Base-by-base conservation (phyloP, 2,797 vertebrate species). In the Melanotaenia pygmaea region DNA sequence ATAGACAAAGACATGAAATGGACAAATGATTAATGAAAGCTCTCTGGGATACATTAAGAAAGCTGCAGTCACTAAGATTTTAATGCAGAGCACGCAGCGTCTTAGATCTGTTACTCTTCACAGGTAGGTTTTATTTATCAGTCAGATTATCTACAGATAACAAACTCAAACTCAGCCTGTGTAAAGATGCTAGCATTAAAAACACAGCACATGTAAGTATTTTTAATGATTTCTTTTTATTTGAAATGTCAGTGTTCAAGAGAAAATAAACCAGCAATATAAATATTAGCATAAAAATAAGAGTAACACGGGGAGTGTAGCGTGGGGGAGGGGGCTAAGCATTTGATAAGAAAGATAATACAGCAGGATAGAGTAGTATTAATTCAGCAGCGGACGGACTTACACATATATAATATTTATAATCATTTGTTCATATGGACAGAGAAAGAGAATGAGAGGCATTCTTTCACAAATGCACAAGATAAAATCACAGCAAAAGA, bases 221-320 rank as follows among this genome's bases (percentile, higher is more conserved):
- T 70, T 71, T 72, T 65, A 75, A 91, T 77, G 71, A 80, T 81
- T 94, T 97, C 53, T 96, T 98, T 98, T 99, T 97, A 97, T 98
- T 95, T 95, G 93, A 95, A 95, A 95, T 98, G 93, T 96, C 96
- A 96, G 96, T 95, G 94, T 95, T 93, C 90, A 94, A 95, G 94
- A 95, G 96, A 95, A 91, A 95, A 94, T 93, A 97, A 96, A 96
- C 96, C 96, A 96, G 96, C 96, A 96, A 98, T 99, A 99, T 98
- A 99, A 99, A 99, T 99, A 99, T 98, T 98, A 98, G 98, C 97
- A 97, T 98, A 97, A 97, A 98, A 99, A 98, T 96, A 97, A 97
- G 95, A 95, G 94, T 96, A 96, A 96, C 96, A 97, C 95, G 59
- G 90, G 89, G 43, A 87, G 77, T 88, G 90, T 78, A 88, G 89